These are phyloP conservation scores for Microplitis demolitor DNA, from an alignment of 1,140 invertebrate species.

Conservation along the genomic window DNA sequence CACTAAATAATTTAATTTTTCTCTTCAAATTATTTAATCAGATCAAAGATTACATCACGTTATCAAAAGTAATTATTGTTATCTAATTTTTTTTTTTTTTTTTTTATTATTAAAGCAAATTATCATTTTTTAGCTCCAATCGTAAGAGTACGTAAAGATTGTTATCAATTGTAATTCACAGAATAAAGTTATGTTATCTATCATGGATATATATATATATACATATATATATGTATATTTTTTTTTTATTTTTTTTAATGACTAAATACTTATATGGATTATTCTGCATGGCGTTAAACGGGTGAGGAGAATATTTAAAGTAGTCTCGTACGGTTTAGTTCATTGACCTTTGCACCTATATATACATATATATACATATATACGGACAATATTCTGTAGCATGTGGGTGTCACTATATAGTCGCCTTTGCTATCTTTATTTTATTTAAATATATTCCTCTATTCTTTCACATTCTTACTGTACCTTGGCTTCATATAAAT, in stretches of 20 bases:
- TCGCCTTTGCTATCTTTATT: not conserved
- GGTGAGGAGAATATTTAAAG: constrained; percentile 19
- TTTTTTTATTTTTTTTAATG: too few species aligned
- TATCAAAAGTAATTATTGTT: too few species aligned
- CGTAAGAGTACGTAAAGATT: too few species aligned
- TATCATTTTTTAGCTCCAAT: too few species aligned
- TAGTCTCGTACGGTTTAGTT: not conserved
- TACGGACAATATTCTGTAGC: not conserved
- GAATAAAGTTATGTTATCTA: too few species aligned
- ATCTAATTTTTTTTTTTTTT: too few species aligned
- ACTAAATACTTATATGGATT: not conserved
- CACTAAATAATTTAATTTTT: not conserved
- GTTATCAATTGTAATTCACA: too few species aligned
- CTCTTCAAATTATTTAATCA: not conserved
- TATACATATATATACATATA: not conserved
- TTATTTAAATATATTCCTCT: not conserved
- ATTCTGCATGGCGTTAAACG: not conserved
- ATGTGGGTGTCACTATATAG: constrained; percentile 5
- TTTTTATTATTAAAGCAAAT: too few species aligned
- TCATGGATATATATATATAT: too few species aligned
- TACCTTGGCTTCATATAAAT: too few species aligned
- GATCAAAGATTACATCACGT: not conserved
- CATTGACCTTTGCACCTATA: constrained; percentile 20
- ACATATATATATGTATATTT: too few species aligned
- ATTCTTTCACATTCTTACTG: too few species aligned